Conservation (phyloP, 2,797 vertebrate species). For the Kryptolebias ocellatus region DNA sequence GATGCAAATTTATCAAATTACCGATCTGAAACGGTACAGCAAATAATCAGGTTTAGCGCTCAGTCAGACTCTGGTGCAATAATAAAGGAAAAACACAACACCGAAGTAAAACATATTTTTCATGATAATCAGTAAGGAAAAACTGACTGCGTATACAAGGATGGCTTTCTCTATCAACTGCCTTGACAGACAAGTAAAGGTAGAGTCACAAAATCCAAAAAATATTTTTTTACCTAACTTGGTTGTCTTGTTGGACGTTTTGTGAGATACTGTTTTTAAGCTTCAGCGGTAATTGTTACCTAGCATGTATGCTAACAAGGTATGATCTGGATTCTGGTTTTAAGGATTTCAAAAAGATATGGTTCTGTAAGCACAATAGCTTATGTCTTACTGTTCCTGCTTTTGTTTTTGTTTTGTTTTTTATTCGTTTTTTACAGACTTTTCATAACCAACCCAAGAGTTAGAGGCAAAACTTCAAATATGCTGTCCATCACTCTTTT, state of each 20-base stretch:
- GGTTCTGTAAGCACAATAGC: background rate
- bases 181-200: slow-evolving; percentile 28
- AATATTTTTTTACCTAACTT: slow-evolving; percentile 27
- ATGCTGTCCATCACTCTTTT: too few relatives aligned
- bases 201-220: slow-evolving; percentile 27
- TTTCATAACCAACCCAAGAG: background rate
- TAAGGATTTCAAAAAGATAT: background rate
- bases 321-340: background rate
- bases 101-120: slow-evolving; percentile 12
- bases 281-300: slow-evolving; percentile 24
- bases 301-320: background rate
- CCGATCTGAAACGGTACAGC: background rate
- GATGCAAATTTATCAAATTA: slow-evolving; percentile 7
- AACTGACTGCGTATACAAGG: background rate
- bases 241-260: slow-evolving; percentile 15
- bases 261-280: slow-evolving; percentile 17
- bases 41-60: slow-evolving; percentile 2
- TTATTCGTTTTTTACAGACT: too few relatives aligned
- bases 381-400: too few relatives aligned
- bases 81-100: background rate
- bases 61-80: background rate
- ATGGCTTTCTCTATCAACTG: background rate
- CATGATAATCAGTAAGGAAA: slow-evolving; percentile 14
- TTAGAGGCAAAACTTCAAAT: background rate
- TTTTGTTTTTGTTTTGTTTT: too few relatives aligned